Conservation (phyloP, 2,113 vertebrate genomes). For the Pteruthius melanotis region DNA sequence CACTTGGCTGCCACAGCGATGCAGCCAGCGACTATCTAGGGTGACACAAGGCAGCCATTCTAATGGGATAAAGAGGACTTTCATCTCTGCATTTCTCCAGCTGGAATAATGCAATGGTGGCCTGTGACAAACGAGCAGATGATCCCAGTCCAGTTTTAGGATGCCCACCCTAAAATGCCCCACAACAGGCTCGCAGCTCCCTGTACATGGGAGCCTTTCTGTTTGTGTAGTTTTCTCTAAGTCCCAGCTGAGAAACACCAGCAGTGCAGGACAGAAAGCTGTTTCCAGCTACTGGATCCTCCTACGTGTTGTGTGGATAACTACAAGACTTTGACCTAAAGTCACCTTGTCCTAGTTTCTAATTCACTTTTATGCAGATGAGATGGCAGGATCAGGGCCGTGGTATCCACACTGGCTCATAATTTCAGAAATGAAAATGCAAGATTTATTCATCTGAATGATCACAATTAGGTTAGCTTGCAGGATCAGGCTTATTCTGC, state of each 20-base stretch:
- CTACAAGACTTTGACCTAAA: slow-evolving; percentile 45
- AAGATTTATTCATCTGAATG: background rate
- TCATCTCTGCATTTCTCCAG: background rate
- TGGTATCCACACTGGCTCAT: background rate
- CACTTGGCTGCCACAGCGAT: background rate
- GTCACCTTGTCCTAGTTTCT: slow-evolving; percentile 53
- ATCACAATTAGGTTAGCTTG: background rate
- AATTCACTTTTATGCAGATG: slow-evolving; percentile 42
- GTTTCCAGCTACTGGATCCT: background rate
- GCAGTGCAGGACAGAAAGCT: background rate
- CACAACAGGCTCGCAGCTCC: background rate
- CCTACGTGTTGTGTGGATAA: background rate
- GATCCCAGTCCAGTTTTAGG: background rate
- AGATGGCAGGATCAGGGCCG: background rate
- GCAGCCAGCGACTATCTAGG: background rate
- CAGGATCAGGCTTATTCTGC: background rate
- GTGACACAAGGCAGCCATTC: slow-evolving; percentile 38
- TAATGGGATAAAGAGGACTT: slow-evolving; percentile 14
- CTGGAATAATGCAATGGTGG: background rate
- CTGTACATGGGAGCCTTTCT: background rate
- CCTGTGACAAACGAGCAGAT: background rate
- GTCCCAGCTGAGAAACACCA: background rate
- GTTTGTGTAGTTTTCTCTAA: background rate
- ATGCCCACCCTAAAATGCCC: background rate
- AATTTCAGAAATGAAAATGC: background rate